These are phyloP conservation scores for Acanthopagrus latus DNA, from an alignment of 2,797 vertebrate genomes.

Conservation along the genomic window DNA sequence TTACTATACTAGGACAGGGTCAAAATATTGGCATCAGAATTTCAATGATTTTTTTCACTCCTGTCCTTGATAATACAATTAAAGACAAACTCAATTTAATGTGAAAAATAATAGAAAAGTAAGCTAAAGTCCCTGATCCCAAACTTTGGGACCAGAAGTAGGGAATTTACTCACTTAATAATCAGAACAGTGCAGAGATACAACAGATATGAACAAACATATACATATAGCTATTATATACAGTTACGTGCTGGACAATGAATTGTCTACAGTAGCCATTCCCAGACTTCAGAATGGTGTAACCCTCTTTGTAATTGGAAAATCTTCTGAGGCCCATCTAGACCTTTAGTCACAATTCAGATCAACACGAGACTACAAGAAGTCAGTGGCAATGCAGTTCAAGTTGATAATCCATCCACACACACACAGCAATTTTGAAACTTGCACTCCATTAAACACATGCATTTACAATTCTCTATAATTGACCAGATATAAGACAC, in stretches of 20 bases:
- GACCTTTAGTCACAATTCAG: too few species aligned
- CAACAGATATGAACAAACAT: not conserved
- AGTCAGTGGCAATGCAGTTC: too few species aligned
- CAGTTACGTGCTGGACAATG: not conserved
- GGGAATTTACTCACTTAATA: not conserved
- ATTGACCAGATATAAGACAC: too few species aligned
- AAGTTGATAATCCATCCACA: too few species aligned
- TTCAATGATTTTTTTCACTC: not conserved
- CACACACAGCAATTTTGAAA: too few species aligned
- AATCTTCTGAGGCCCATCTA: too few species aligned
- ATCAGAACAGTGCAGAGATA: not conserved
- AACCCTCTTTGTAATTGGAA: too few species aligned
- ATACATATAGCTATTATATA: not conserved
- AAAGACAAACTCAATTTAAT: not conserved
- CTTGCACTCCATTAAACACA: too few species aligned
- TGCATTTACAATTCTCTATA: too few species aligned
- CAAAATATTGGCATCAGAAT: not conserved
- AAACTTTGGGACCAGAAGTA: not conserved
- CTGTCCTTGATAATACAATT: not conserved
- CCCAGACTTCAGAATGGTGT: too few species aligned
- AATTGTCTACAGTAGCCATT: not conserved
- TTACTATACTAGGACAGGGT: not conserved
- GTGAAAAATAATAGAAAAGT: not conserved
- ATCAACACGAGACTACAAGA: too few species aligned
- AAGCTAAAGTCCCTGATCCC: not conserved